Evolutionary conservation across 2,797 vertebrate species (phyloP).

Genomic region (Microctenopoma lineatum): DNA sequence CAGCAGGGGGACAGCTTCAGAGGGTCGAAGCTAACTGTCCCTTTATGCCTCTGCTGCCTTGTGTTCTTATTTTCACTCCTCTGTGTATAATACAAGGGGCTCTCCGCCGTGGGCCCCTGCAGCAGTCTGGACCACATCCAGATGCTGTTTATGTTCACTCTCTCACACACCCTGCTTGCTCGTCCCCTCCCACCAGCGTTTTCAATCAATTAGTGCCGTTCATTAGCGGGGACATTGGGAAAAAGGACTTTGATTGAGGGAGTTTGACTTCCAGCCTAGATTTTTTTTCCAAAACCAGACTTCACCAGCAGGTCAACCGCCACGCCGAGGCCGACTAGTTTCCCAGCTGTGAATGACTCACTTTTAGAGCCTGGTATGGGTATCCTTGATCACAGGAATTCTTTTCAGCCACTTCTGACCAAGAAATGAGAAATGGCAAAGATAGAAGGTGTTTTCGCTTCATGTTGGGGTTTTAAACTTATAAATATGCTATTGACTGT

Average conservation of each 20-base stretch:
- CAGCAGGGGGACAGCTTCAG: slow-evolving; percentile 48
- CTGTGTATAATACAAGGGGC: slow-evolving; percentile 32
- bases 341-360: slow-evolving; percentile 48
- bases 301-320: slow-evolving; percentile 47
- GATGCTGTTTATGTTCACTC: slow-evolving; percentile 44
- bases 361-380: slow-evolving; percentile 36
- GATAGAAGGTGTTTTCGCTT: slow-evolving; percentile 7
- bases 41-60: slow-evolving; percentile 50
- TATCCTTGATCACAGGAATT: slow-evolving; percentile 59
- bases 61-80: slow-evolving; percentile 48
- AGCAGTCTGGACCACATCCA: slow-evolving; percentile 68
- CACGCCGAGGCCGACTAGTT: slow-evolving; percentile 37
- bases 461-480: slow-evolving; percentile 1
- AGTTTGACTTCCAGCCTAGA: slow-evolving; percentile 72
- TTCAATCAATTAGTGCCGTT: slow-evolving; percentile 83
- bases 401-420: slow-evolving; percentile 42
- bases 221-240: slow-evolving; percentile 75
- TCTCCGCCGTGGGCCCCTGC: slow-evolving; percentile 51
- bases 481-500: slow-evolving; percentile 7
- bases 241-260: slow-evolving; percentile 72
- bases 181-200: slow-evolving; percentile 77
- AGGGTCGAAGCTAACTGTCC: slow-evolving; percentile 38
- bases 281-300: slow-evolving; percentile 52
- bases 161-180: slow-evolving; percentile 55
- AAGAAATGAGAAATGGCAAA: slow-evolving; percentile 23